Evolutionary conservation across 2,888 invertebrate genomes (phyloP), one percentile per base, ranked within the genome.

Genomic region (Cerastis rubricosa): DNA sequence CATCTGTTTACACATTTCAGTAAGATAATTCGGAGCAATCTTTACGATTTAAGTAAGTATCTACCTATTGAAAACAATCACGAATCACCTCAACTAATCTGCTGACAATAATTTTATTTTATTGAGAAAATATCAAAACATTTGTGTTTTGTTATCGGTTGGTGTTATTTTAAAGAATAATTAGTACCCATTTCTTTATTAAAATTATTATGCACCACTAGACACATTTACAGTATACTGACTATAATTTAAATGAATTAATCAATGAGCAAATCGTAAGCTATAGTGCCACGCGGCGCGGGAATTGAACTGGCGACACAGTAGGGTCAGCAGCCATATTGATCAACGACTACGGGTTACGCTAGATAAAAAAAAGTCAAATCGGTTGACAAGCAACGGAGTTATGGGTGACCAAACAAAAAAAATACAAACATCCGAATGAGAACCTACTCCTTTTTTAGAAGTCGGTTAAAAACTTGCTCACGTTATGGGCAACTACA

Each of bases 41-140:
- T 22, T 12, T 25, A 49, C 45, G 35, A 64, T 76, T 63, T 70
- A 77, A 70, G 59, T 70, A 77, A 70, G 59, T 70, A 66, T 17
- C 25, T 29, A 59, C 57, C 14, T 57, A 57, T 67, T 83, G 54
- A 73, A 83, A 83, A 76, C 83, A 83, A 70, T 70, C 57, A 72
- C 61, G 57, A 63, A 71, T n/a, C 35, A 63, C n/a, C 47, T 19
- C 8, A 19, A 61, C 9, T 72, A 76, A 82, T 76, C 83, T 66
- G 25, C 61, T 35, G 19, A 49, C 25, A 17, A 19, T 64, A 82
- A 17, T 67, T 70, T 45, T 29, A 76, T 64, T 73, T 25, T 49
- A 25, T 43, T 17, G 40, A 71, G 43, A n/a, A 57, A 17, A 17
- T 1, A 17, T 29, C 17, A 57, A 25, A 57, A 71, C 59, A 40